Percentiles rank a stretch among this genome's conserved stretches.
Conservation (phyloP, 2,797 vertebrate genomes). For the Enteromius fasciolatus region DNA sequence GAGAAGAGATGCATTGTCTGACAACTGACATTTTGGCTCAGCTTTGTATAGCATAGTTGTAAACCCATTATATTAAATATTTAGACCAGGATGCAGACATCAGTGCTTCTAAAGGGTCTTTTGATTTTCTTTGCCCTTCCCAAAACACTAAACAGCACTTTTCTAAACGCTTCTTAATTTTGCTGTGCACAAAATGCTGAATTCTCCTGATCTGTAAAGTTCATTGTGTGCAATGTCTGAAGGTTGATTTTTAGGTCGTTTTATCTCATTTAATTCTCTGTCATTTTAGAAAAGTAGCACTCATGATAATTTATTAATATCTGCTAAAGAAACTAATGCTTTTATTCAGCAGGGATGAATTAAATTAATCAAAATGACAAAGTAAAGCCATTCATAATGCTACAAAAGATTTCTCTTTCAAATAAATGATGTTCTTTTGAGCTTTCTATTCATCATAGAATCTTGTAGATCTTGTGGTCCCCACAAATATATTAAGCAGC, state of each 20-base stretch:
- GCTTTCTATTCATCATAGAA: not conserved
- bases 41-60: slow-evolving; percentile 11
- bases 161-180: not conserved
- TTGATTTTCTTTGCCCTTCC: not conserved
- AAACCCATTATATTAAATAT: slow-evolving; percentile 19
- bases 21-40: slow-evolving; percentile 5
- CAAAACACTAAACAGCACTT: slow-evolving; percentile 1
- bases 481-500: not conserved
- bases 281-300: not conserved
- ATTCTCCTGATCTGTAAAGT: not conserved
- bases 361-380: not conserved
- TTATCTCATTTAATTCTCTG: not conserved
- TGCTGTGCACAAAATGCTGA: not conserved
- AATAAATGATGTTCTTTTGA: not conserved
- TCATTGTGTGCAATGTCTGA: not conserved
- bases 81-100: not conserved
- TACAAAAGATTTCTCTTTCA: not conserved
- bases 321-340: not conserved
- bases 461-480: not conserved
- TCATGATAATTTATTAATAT: not conserved
- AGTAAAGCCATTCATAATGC: not conserved
- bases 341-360: not conserved
- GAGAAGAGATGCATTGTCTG: slow-evolving; percentile 12
- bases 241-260: not conserved
- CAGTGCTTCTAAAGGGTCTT: not conserved